Evolutionary conservation across 2,888 invertebrate species (phyloP), one percentile per base, ranked within the genome.

Genomic region (Spilosoma lubricipeda): DNA sequence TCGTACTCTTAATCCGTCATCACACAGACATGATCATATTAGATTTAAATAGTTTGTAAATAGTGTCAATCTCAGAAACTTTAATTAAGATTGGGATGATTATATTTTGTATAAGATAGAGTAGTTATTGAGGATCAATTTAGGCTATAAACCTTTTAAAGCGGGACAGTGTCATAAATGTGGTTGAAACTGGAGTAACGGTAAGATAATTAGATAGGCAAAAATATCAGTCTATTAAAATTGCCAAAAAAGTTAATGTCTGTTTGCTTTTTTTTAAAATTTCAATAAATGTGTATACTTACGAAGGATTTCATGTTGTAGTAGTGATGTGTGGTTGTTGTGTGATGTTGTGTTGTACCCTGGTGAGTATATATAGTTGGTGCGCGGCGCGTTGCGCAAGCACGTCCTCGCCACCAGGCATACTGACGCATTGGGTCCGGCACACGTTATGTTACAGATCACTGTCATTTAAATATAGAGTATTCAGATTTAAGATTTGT

Each of bases 241-340:
- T 11, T n/a, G 8, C n/a, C 1, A 56, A 11, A n/a, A 23, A 56
- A 56, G n/a, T n/a, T n/a, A n/a, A 13, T 56, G 23, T 59, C 1
- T 56, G 13, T 11, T 56, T 11, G 56, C 3, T 39, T n/a, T 39
- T 39, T 15, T 18, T 67, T 30, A 7, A 8, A n/a, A n/a, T n/a
- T 42, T 9, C 0, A 67, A 30, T 30, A 48, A n/a, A 4, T 67
- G 36, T 15, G 23, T 52, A 48, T 67, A 83, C 83, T 83, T 65
- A 83, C 83, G 30, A 82, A 82, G 67, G 78, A 68, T 76, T 75
- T 83, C 83, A 83, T 83, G 82, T 82, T 80, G 80, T 66, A 48
- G 75, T 67, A 8, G 52, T 71, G 27, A 36, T 42, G 66, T 42
- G 45, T 64, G 67, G 42, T 67, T 33, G 67, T 67, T 23, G 67